These are phyloP conservation scores for Phanerotoma sp. DNA, from an alignment of 2,888 invertebrate genomes.

Conservation along the genomic window DNA sequence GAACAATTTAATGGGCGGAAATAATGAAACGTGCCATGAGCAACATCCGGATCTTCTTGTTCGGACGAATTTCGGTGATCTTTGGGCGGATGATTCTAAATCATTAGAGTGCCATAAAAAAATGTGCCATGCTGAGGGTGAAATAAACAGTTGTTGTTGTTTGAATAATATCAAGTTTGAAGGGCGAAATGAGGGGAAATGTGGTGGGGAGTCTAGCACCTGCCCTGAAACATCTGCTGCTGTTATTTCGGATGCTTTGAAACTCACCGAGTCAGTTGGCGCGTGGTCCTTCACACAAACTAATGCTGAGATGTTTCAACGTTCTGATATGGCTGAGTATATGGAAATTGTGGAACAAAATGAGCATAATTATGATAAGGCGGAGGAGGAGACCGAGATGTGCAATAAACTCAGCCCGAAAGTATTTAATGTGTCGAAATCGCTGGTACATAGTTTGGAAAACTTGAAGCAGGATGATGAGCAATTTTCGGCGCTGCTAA, in stretches of 20 bases:
- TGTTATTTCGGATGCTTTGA: too few relatives aligned
- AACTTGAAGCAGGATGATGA: conserved; percentile 50
- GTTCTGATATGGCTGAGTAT: not conserved
- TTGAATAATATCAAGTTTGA: not conserved
- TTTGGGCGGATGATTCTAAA: too few relatives aligned
- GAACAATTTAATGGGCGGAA: too few relatives aligned
- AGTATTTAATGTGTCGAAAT: conserved; percentile 59
- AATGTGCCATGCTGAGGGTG: too few relatives aligned
- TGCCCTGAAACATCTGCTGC: conserved; percentile 49
- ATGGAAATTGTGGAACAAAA: not conserved
- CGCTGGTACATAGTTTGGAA: conserved; percentile 55
- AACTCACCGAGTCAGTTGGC: conserved; percentile 42
- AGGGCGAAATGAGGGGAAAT: conserved; percentile 12
- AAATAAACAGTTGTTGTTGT: too few relatives aligned
- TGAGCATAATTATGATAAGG: conserved; percentile 16
- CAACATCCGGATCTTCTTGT: too few relatives aligned
- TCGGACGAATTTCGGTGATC: too few relatives aligned
- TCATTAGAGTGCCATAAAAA: too few relatives aligned
- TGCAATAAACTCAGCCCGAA: conserved; percentile 67
- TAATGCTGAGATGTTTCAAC: conserved; percentile 28
- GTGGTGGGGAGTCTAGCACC: conserved; percentile 47
- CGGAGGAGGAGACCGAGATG: conserved; percentile 8
- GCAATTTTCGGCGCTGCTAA: conserved; percentile 40
- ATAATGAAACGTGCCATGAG: too few relatives aligned
- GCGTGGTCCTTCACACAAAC: conserved; percentile 41